These are phyloP conservation scores for Xestia ashworthii DNA, from an alignment of 2,888 invertebrate genomes.

Conservation along the genomic window DNA sequence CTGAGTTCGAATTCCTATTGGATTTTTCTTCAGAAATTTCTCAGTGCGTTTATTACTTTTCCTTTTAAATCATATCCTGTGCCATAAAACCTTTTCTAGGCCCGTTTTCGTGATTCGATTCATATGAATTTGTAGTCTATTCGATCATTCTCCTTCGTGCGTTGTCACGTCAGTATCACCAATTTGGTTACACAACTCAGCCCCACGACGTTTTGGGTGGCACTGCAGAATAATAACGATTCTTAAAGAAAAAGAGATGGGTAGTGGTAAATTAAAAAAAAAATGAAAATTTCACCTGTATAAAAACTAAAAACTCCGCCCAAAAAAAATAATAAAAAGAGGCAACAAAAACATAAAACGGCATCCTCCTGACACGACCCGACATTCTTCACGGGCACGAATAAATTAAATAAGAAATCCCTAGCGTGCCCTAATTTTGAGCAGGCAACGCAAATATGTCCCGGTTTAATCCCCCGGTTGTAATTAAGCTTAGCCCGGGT, in stretches of 20 bases:
- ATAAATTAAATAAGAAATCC: constrained; percentile 79
- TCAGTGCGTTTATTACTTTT: too few relatives aligned
- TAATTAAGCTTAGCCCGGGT: constrained; percentile 73
- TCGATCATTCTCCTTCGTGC: background rate
- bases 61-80: background rate
- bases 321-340: constrained; percentile 31
- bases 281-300: background rate
- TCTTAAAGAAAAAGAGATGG: background rate
- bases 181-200: background rate
- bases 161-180: background rate
- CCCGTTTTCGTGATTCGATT: background rate
- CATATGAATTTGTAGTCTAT: background rate
- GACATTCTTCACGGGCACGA: constrained; percentile 72
- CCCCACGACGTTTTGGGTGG: background rate
- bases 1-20: background rate
- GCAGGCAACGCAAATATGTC: constrained; percentile 74
- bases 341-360: constrained; percentile 41
- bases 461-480: constrained; percentile 71
- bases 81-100: background rate
- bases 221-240: background rate
- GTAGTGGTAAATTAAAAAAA: background rate
- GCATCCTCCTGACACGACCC: constrained; percentile 53
- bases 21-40: background rate
- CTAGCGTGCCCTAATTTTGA: constrained; percentile 73
- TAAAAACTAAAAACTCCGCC: constrained; percentile 10